phyloP scores from a whole-genome alignment of 2,113 vertebrate genomes.

The Scolopax mira region DNA sequence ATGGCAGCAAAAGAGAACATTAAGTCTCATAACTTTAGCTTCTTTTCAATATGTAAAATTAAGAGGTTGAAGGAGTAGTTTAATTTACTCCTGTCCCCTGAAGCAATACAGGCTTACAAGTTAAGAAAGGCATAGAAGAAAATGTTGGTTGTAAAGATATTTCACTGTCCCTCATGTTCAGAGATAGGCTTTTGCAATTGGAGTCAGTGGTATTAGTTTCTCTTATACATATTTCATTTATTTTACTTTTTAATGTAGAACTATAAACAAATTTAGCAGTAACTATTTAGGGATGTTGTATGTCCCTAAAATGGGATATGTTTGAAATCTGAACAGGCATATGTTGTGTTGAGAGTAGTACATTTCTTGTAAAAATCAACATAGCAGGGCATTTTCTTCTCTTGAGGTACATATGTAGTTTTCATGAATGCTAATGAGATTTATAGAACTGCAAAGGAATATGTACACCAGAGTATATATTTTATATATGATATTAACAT shows the following conservation, averaged over 20 bases:
- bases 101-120: neutral
- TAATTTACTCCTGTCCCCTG: neutral
- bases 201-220: neutral
- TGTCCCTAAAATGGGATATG: neutral
- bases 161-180: neutral
- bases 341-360: slow-evolving; percentile 9
- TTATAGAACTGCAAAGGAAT: neutral
- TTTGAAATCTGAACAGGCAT: slow-evolving; percentile 9
- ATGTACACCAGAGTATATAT: neutral
- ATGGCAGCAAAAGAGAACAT: neutral
- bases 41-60: neutral
- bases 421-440: slow-evolving; percentile 31
- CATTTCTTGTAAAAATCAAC: slow-evolving; percentile 49
- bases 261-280: neutral
- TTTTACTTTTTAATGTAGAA: neutral
- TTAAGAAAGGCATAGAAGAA: neutral
- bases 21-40: neutral
- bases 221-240: neutral
- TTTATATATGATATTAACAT: neutral
- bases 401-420: neutral
- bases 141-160: neutral
- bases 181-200: neutral
- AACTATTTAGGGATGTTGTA: slow-evolving; percentile 14
- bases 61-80: neutral
- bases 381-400: neutral